Evolutionary conservation across 2,888 invertebrate genomes (phyloP), one percentile per base, ranked within the genome.

Genomic region (Eugnorisma glareosa): DNA sequence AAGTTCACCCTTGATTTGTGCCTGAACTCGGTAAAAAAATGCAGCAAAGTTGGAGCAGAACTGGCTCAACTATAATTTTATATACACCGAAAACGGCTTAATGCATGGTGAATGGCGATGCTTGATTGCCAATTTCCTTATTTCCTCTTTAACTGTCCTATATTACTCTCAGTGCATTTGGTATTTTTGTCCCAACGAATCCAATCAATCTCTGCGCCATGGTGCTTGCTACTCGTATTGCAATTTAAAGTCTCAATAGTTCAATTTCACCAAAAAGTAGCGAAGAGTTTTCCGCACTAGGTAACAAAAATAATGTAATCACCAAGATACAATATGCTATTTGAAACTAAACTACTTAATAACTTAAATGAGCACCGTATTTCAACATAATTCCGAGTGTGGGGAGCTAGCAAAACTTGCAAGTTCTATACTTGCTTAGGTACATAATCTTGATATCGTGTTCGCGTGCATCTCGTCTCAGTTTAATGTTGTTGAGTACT

Each of bases 401-500:
- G 13, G 54, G 15, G 35, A 35, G 35, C 40, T 57, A 24, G 48
- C 57, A 40, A 66, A 74, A 72, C 76, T 72, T 37, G 40, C 8
- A 40, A 85, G 82, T 71, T 73, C 57, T 48, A 51, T 73, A 81
- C 70, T 79, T 70, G 69, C 73, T 81, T 67, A 68, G 61, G 54
- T 74, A 67, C 66, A 86, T 77, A 79, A 88, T 88, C 83, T 86
- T 86, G 77, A 86, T 83, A 73, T 69, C 73, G 35, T 80, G 74
- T 69, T 83, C 59, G 37, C 64, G 83, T 66, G 71, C 75, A 70
- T 73, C 77, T 79, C 73, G 70, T 75, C 81, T 86, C 63, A 75
- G 67, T 78, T 88, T 84, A 81, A 86, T 81, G 75, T 66, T 61
- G 73, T 76, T 78, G 61, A 74, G 63, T 72, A 63, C 77, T 78